phyloP scores from a whole-genome alignment of 2,888 invertebrate species.

The Drosophila setosimentum region DNA sequence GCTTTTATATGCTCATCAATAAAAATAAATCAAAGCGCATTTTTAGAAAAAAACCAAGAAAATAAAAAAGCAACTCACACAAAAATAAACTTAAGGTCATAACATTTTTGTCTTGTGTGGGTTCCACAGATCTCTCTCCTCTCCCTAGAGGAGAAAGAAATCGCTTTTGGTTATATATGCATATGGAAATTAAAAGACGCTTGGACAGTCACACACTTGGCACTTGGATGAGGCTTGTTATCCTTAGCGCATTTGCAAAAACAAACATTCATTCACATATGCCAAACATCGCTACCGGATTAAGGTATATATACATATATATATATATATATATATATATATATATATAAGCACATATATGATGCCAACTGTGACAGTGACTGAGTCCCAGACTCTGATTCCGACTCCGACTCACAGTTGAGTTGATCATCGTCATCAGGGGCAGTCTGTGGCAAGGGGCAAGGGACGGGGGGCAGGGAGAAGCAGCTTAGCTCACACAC shows the following conservation, averaged over 20 bases:
- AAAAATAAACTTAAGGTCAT: conserved; percentile 39
- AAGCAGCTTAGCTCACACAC: conserved; percentile 56
- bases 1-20: conserved; percentile 81
- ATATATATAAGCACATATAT: conserved; percentile 33
- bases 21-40: conserved; percentile 79
- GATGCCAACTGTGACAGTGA: conserved; percentile 77
- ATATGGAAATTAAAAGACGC: conserved; percentile 56
- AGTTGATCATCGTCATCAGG: conserved; percentile 17
- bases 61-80: neutral
- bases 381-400: conserved; percentile 26
- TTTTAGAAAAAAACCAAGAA: conserved; percentile 59
- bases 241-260: conserved; percentile 71
- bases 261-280: conserved; percentile 78
- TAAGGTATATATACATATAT: conserved; percentile 39
- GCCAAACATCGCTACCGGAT: conserved; percentile 79
- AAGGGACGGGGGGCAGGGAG: neutral
- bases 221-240: conserved; percentile 55
- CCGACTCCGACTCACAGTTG: conserved; percentile 48
- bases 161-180: neutral
- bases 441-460: neutral
- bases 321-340: conserved; percentile 16
- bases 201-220: conserved; percentile 34
- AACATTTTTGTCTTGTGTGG: conserved; percentile 50
- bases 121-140: conserved; percentile 1
- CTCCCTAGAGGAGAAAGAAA: conserved; percentile 3